Evolutionary conservation across 2,797 vertebrate species (phyloP).

Genomic region (Oophaga sylvatica): DNA sequence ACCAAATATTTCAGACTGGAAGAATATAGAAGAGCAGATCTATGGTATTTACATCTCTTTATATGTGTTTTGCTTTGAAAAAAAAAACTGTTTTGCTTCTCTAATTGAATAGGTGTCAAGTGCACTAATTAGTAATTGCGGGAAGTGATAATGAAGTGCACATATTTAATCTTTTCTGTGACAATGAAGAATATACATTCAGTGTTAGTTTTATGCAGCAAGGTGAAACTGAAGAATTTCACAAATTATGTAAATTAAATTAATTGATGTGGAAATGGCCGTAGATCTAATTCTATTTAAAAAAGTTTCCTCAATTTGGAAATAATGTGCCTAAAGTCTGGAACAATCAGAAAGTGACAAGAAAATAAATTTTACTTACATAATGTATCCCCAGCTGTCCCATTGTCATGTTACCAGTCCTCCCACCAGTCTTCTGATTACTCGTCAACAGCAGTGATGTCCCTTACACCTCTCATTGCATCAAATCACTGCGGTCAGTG

Average conservation of each 20-base stretch:
- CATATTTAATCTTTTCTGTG: not conserved
- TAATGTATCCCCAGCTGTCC: no score
- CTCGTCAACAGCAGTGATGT: no score
- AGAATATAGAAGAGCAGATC: not conserved
- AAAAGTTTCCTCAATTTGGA: not conserved
- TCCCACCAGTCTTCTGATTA: no score
- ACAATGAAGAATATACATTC: not conserved
- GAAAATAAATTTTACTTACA: no score
- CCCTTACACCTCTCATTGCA: no score
- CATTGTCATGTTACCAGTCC: no score
- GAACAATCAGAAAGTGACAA: no score
- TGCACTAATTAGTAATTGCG: conserved; percentile 9
- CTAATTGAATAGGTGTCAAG: conserved; percentile 22
- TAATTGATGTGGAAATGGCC: not conserved
- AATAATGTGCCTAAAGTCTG: no score
- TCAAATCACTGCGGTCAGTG: no score
- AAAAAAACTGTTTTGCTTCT: not conserved
- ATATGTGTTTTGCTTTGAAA: not conserved
- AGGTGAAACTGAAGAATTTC: not conserved
- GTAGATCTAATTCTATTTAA: not conserved
- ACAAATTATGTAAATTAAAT: not conserved
- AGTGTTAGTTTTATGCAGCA: not conserved
- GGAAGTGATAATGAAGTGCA: not conserved
- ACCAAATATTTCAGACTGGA: not conserved
- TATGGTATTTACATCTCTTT: not conserved